Conservation (phyloP, 2,888 invertebrate genomes). For the Diadegma fenestrale region DNA sequence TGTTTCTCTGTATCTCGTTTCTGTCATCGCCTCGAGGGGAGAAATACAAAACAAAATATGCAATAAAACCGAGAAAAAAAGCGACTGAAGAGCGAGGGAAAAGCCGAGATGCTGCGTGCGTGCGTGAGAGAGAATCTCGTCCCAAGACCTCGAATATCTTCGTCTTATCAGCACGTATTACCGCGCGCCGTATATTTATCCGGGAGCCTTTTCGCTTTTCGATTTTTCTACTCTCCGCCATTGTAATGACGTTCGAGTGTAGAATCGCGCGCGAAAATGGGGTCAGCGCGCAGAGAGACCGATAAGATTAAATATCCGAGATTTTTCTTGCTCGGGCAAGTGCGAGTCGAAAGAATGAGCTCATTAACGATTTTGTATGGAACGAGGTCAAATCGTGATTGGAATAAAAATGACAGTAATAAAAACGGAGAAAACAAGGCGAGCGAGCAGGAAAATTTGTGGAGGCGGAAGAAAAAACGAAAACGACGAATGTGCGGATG, state of each 20-base stretch:
- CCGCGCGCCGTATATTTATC: conserved; percentile 1
- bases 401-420: conserved; percentile 63
- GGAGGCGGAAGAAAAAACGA: conserved; percentile 6
- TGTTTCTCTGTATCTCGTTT: conserved; percentile 22
- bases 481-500: conserved; percentile 27
- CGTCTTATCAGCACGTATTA: conserved; percentile 3
- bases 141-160: conserved; percentile 12
- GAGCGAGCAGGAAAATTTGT: conserved; percentile 25
- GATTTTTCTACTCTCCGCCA: conserved; percentile 4
- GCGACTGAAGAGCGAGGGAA: neutral
- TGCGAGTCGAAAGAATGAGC: conserved; percentile 23
- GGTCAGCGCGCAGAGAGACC: conserved; percentile 2
- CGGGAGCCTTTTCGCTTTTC: neutral
- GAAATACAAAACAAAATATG: neutral
- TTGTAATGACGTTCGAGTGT: neutral
- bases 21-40: conserved; percentile 34
- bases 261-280: neutral
- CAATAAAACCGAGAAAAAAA: neutral
- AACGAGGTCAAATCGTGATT: conserved; percentile 66
- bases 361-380: conserved; percentile 30
- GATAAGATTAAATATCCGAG: conserved; percentile 17
- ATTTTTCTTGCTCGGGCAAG: neutral
- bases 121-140: conserved; percentile 24
- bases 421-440: conserved; percentile 15
- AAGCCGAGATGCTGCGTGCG: conserved; percentile 7